Conservation (phyloP, 2,113 vertebrate genomes). For the Ellobius talpinus region DNA sequence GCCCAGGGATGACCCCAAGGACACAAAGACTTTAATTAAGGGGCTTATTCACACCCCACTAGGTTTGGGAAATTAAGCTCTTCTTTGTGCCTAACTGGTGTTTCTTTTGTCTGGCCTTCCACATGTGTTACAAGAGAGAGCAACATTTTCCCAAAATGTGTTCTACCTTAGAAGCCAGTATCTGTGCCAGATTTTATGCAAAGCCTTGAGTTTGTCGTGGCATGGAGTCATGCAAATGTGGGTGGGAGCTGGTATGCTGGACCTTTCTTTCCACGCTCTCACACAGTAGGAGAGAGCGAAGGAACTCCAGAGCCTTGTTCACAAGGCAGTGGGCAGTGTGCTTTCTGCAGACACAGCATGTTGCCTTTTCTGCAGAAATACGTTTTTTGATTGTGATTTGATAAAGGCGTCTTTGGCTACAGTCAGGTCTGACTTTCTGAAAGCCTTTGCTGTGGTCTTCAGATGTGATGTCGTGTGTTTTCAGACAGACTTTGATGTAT, state of each 20-base stretch:
- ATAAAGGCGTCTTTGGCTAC: background rate
- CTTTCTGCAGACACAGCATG: background rate
- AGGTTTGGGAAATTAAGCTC: constrained; percentile 87
- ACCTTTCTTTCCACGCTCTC: background rate
- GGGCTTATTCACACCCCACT: constrained; percentile 88
- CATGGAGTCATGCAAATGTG: background rate
- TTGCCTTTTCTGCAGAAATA: background rate
- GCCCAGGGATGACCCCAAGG: constrained; percentile 95
- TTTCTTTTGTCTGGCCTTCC: constrained; percentile 81
- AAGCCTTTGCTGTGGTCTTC: background rate
- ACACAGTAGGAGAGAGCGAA: background rate
- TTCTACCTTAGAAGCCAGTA: background rate
- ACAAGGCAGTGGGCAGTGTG: background rate
- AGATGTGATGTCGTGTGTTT: background rate
- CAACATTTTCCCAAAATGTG: constrained; percentile 52
- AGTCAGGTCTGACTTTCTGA: background rate
- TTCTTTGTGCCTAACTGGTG: constrained; percentile 83
- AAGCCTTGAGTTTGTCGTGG: background rate
- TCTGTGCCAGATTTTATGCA: background rate
- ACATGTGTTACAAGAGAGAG: constrained; percentile 67
- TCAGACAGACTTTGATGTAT: background rate
- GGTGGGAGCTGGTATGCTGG: background rate
- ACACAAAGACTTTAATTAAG: constrained; percentile 98
- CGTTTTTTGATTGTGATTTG: background rate
- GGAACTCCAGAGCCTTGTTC: background rate